Evolutionary conservation across 1,140 invertebrate genomes (phyloP), one percentile per base, ranked within the genome.

Genomic region (Chironomus tepperi): DNA sequence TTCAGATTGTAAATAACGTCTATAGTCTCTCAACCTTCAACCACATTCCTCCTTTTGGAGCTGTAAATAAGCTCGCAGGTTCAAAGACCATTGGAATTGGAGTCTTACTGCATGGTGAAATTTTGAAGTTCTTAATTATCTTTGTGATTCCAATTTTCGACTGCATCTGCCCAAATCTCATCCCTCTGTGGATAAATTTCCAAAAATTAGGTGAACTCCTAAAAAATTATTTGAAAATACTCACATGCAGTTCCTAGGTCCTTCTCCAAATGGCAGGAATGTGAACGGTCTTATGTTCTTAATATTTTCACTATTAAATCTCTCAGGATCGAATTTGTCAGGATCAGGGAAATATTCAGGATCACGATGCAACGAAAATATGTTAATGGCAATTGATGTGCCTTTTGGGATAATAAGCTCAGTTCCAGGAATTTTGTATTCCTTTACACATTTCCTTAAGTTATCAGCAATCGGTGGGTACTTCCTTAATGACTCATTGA

Each of bases 221-320:
- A 76, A 74, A 79, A 2, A 47, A 73, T 6, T 74, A 64, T 73
- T 64, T 72, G 75, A 76, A 77, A 70, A 77, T 77, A 80, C 75
- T 83, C 87, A 88, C 72, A 89, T 85, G 78, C 89, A 90, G 77
- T 84, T 86, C 24, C 88, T 81, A 2, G 85, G 88, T 9, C 89
- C 89, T n/a, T 84, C 77, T 2, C 89, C 89, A 76, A 90, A 90
- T 0, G 89, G 88, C 78, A 86, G 80, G 75, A 85, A 90, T 0
- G 84, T 83, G 43, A 83, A 86, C 0, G 84, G 84, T 19, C 83
- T 78, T n/a, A 86, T 83, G 7, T 83, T 80, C 7, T 81, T 77
- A 57, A 84, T 85, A 77, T 87, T 87, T 74, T 87, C 84, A 2
- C 86, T 85, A 3, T 81, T 83, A 75, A 88, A 89, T 67, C 88